Evolutionary conservation across 1,140 invertebrate species (phyloP).

Genomic region (Gryllus bimaculatus): DNA sequence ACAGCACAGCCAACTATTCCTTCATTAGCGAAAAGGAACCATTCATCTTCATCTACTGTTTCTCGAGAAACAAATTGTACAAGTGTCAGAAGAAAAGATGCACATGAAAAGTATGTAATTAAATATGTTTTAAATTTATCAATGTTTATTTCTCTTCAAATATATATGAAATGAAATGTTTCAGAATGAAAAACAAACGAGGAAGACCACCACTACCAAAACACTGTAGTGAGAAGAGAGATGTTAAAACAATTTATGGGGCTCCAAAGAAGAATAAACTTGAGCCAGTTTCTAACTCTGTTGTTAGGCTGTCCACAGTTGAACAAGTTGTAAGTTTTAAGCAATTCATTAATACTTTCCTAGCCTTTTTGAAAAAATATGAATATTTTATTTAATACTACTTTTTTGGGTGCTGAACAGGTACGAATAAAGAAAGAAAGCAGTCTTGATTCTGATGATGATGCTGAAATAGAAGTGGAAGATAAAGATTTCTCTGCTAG

Average conservation of each 20-base stretch:
- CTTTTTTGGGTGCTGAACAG: constrained; percentile 16
- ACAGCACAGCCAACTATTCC: constrained; percentile 40
- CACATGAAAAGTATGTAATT: constrained; percentile 19
- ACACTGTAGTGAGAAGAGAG: constrained; percentile 17
- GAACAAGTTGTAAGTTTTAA: constrained; percentile 29
- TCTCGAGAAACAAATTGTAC: constrained; percentile 10
- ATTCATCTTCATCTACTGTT: background rate
- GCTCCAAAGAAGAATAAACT: constrained; percentile 25
- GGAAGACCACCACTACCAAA: constrained; percentile 10
- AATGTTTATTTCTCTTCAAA: constrained; percentile 18
- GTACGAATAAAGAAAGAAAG: constrained; percentile 37
- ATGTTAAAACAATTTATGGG: constrained; percentile 22
- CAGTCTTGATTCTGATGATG: constrained; percentile 41
- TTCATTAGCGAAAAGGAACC: constrained; percentile 13
- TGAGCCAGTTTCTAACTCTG: constrained; percentile 14
- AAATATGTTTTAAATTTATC: background rate
- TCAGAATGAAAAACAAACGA: background rate
- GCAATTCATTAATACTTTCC: background rate
- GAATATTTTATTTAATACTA: background rate
- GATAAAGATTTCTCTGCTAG: constrained; percentile 31
- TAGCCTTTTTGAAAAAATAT: background rate
- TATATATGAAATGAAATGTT: background rate
- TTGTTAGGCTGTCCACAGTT: constrained; percentile 26
- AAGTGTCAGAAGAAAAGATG: constrained; percentile 21
- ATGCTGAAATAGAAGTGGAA: constrained; percentile 47